These are phyloP conservation scores for Dioctria linearis DNA, from an alignment of 2,888 invertebrate genomes.

Conservation along the genomic window DNA sequence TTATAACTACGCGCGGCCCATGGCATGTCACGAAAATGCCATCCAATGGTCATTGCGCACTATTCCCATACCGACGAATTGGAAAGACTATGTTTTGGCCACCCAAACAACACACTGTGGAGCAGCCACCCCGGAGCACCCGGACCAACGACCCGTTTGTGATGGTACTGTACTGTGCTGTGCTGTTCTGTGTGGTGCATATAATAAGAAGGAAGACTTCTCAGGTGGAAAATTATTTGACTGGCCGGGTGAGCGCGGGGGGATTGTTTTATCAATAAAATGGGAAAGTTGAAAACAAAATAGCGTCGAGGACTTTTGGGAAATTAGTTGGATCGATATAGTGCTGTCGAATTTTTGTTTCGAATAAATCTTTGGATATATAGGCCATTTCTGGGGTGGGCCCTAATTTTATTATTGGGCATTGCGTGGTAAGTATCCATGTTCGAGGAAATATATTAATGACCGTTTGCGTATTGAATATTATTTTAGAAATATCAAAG, in stretches of 20 bases:
- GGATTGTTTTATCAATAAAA: conserved; percentile 59
- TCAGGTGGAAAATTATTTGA: conserved; percentile 48
- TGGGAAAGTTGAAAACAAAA: conserved; percentile 40
- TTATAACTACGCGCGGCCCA: conserved; percentile 26
- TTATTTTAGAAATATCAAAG: too few species aligned
- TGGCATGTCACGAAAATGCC: conserved; percentile 53
- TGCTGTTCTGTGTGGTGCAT: too few species aligned
- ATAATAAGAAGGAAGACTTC: neutral
- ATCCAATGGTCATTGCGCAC: conserved; percentile 58
- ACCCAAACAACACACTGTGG: conserved; percentile 28
- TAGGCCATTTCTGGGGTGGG: conserved; percentile 35
- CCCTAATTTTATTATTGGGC: conserved; percentile 33
- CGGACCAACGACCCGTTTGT: neutral
- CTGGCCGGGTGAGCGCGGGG: neutral
- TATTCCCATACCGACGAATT: conserved; percentile 32
- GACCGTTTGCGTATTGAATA: conserved; percentile 12
- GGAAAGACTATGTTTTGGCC: conserved; percentile 33
- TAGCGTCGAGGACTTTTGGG: conserved; percentile 44
- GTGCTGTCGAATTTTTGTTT: conserved; percentile 43
- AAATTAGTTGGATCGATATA: conserved; percentile 57
- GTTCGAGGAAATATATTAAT: conserved; percentile 39
- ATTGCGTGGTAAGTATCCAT: conserved; percentile 41
- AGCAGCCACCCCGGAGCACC: neutral
- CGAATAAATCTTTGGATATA: conserved; percentile 44
- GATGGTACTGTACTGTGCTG: neutral